Evolutionary conservation across 2,888 invertebrate species (phyloP).

Genomic region (Trachelus iudaicus): DNA sequence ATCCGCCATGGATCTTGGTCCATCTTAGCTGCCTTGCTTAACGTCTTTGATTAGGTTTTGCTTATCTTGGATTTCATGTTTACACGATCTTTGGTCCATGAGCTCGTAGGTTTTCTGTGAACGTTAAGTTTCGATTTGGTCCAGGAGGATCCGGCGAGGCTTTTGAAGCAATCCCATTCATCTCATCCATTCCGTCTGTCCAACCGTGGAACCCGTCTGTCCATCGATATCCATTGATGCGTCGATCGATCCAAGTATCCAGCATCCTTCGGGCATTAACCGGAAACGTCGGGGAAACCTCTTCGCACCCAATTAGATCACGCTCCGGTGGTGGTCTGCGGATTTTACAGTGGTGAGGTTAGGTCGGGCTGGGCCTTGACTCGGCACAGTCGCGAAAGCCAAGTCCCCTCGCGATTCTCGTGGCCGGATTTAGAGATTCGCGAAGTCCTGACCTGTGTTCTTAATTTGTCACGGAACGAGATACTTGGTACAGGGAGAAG

Average conservation of each 20-base stretch:
- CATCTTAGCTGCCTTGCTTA: neutral
- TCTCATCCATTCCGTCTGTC: neutral
- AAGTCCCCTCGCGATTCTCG: neutral
- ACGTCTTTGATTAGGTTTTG: neutral
- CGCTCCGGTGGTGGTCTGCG: neutral
- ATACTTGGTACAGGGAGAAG: neutral
- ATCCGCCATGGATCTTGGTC: neutral
- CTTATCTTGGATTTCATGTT: neutral
- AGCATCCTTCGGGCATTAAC: neutral
- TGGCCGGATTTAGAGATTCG: neutral
- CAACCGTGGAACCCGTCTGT: neutral
- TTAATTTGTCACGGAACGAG: neutral
- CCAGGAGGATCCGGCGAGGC: neutral
- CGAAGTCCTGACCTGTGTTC: no score
- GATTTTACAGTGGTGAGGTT: neutral
- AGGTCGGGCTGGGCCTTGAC: neutral
- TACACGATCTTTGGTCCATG: neutral
- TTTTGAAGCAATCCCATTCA: neutral
- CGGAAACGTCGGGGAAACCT: neutral
- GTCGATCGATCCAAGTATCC: neutral
- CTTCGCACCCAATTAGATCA: constrained; percentile 19
- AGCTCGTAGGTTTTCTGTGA: neutral
- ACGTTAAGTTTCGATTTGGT: neutral
- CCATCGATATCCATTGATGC: neutral
- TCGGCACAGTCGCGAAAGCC: neutral